Evolutionary conservation across 92 coral and sea anemone species (phyloP).

Genomic region (Epizoanthus rinbou): DNA sequence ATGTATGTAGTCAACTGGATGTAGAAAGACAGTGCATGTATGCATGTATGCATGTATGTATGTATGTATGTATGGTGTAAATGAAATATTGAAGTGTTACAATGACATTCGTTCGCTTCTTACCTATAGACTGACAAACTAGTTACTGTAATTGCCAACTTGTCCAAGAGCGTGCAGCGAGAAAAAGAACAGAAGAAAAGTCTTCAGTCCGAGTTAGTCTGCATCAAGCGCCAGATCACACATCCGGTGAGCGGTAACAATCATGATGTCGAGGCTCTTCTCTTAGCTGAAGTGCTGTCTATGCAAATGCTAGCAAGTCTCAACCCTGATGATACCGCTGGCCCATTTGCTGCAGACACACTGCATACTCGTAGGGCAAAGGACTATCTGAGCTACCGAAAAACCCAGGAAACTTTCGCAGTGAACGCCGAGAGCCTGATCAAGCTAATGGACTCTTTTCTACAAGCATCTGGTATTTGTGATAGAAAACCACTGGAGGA

Average conservation of each 20-base stretch:
- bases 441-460: constrained; percentile 70
- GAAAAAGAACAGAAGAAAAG: constrained; percentile 83
- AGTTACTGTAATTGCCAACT: constrained; percentile 86
- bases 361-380: constrained; percentile 45
- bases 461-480: constrained; percentile 24
- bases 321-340: constrained; percentile 19
- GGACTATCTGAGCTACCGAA: constrained; percentile 67
- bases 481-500: constrained; percentile 25
- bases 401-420: constrained; percentile 74
- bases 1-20: too few relatives aligned
- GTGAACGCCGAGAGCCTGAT: constrained; percentile 74
- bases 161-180: constrained; percentile 87
- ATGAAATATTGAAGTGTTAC: too few relatives aligned
- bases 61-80: neutral
- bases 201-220: constrained; percentile 80
- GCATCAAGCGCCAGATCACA: constrained; percentile 77
- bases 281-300: constrained; percentile 86
- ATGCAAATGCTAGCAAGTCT: constrained; percentile 71
- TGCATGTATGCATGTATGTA: neutral
- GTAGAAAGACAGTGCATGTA: too few relatives aligned
- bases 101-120: neutral
- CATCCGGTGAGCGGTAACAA: constrained; percentile 68
- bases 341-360: constrained; percentile 31
- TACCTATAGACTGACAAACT: constrained; percentile 64
- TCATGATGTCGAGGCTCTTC: constrained; percentile 82